phyloP scores from a whole-genome alignment of 2,113 vertebrate species.

The Lucifuga dentata region DNA sequence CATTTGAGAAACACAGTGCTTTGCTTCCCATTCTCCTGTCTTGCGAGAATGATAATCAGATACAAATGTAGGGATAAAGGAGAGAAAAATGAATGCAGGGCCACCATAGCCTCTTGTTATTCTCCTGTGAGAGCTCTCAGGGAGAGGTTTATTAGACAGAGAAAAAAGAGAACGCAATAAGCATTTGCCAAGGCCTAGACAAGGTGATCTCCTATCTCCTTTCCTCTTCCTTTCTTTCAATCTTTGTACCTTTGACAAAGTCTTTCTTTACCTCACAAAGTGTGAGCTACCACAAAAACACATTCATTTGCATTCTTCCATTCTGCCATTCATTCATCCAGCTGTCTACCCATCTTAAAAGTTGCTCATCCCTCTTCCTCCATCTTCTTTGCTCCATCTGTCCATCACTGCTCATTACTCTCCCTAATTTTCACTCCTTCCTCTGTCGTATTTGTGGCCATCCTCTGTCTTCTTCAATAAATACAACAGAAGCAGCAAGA shows the following conservation, averaged over 20 bases:
- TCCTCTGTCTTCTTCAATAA: conserved; percentile 65
- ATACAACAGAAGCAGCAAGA: conserved; percentile 35
- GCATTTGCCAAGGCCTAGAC: conserved; percentile 1
- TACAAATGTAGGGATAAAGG: conserved; percentile 33
- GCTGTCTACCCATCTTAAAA: conserved; percentile 55
- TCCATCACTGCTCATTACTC: conserved; percentile 73
- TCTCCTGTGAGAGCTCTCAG: conserved; percentile 33
- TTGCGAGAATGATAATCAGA: conserved; percentile 43
- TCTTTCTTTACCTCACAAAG: conserved; percentile 31
- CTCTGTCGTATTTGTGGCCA: conserved; percentile 49
- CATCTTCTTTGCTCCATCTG: conserved; percentile 54
- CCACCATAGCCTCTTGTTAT: conserved; percentile 36
- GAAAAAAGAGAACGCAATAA: conserved; percentile 40
- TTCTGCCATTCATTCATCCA: conserved; percentile 32
- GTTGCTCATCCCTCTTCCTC: conserved; percentile 35
- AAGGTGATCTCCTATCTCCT: conserved; percentile 7
- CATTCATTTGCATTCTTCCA: conserved; percentile 60
- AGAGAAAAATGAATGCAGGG: conserved; percentile 4
- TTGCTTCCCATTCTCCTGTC: not conserved
- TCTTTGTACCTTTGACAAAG: conserved; percentile 28
- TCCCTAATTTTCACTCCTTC: conserved; percentile 46
- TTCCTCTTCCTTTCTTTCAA: conserved; percentile 8
- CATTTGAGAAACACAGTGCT: not conserved
- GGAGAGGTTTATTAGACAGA: conserved; percentile 26
- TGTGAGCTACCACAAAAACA: conserved; percentile 17